Evolutionary conservation across 2,797 vertebrate species (phyloP).

Genomic region (Sebastes ruberrimus): DNA sequence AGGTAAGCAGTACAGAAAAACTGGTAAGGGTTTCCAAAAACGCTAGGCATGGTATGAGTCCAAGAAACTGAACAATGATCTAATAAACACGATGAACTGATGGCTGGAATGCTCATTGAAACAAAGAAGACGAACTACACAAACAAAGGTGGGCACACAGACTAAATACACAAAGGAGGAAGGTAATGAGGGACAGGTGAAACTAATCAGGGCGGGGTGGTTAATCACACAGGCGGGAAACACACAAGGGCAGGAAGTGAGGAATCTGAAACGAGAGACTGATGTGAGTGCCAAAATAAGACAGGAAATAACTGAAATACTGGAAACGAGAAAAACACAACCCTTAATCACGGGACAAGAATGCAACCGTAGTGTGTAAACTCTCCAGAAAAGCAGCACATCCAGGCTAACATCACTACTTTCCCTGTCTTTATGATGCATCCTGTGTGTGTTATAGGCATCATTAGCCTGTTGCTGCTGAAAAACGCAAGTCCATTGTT

Average conservation of each 20-base stretch:
- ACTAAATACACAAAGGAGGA: neutral
- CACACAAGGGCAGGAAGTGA: neutral
- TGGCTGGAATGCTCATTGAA: neutral
- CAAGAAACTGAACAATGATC: neutral
- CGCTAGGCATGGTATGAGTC: neutral
- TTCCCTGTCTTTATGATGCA: neutral
- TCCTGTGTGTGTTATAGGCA: accelerated
- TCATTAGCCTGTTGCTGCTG: neutral
- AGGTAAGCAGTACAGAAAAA: neutral
- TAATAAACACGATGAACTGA: neutral
- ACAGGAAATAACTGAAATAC: neutral
- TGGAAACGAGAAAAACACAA: neutral
- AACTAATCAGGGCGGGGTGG: neutral
- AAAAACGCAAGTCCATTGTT: neutral
- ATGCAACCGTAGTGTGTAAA: neutral
- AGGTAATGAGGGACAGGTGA: neutral
- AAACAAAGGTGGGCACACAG: neutral
- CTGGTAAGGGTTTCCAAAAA: neutral
- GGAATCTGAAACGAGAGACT: neutral
- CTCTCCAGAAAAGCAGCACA: neutral
- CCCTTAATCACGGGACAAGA: too few species aligned
- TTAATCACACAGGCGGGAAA: too few species aligned
- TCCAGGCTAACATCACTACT: neutral
- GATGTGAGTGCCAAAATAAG: neutral
- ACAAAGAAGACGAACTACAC: neutral